Evolutionary conservation across 2,113 vertebrate species (phyloP).

Genomic region (Morone saxatilis): DNA sequence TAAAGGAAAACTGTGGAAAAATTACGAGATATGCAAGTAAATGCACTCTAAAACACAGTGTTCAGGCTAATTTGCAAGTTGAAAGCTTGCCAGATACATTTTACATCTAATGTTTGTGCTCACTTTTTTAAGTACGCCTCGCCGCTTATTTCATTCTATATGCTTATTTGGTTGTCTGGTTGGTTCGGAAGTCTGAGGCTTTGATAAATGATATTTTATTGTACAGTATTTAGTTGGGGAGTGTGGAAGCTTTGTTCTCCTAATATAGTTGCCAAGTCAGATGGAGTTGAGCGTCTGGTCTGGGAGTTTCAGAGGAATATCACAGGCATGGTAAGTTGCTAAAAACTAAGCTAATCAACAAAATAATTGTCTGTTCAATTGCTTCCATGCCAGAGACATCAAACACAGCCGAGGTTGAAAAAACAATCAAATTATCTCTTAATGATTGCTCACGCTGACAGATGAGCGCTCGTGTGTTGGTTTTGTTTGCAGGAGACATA

Average conservation of each 20-base stretch:
- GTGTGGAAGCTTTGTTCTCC: conserved; percentile 74
- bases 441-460: conserved; percentile 82
- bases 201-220: conserved; percentile 61
- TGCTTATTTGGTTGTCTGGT: conserved; percentile 10
- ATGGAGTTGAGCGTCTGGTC: conserved; percentile 81
- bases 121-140: neutral
- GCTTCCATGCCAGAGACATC: conserved; percentile 76
- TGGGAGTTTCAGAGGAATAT: conserved; percentile 82
- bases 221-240: conserved; percentile 67
- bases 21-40: neutral
- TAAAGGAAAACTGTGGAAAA: neutral
- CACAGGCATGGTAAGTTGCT: conserved; percentile 77
- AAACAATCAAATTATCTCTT: conserved; percentile 82
- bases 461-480: conserved; percentile 47
- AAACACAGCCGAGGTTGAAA: conserved; percentile 72
- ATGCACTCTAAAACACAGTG: neutral
- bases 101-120: neutral
- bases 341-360: conserved; percentile 81
- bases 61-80: neutral
- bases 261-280: conserved; percentile 78
- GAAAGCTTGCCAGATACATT: conserved; percentile 17
- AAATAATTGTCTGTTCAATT: conserved; percentile 80
- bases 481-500: conserved; percentile 49
- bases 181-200: conserved; percentile 29
- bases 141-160: conserved; percentile 4